Evolutionary conservation across 2,888 invertebrate genomes (phyloP), one percentile per base, ranked within the genome.

Genomic region (Ichneumoninae sp.): DNA sequence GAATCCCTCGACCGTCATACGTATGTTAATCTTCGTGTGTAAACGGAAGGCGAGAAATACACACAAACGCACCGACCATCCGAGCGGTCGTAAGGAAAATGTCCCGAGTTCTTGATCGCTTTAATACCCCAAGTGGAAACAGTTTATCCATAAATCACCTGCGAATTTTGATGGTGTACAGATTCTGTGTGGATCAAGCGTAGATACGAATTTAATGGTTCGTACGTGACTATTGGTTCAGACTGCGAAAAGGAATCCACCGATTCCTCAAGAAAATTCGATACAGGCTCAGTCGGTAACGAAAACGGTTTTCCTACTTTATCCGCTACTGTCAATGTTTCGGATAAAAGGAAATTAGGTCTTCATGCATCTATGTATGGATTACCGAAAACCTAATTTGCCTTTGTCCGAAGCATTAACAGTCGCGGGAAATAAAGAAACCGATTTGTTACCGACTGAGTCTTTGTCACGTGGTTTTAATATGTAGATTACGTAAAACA

Each of bases 1-100:
- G 26, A 22, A 26, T 57, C 47, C 62, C 44, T 30, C 30, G 7
- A n/a, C 26, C 26, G 4, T 47, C 60, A 26, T 54, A n/a, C 30
- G 60, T 72, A 72, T 60, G 60, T 72, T 72, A 72, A 72, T 60
- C 44, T 26, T n/a, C 57, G 60, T 74, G 74, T 47, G 74, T 10
- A 10, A 60, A 44, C n/a, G 74, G 47, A 47, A 13, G n/a, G n/a
- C 26, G 72, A 72, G 16, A 57, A 72, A 60, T 1, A 57, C 33
- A 62, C 47, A 33, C 62, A 16, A 2, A 57, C 44, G 4, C 44
- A 47, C 5, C 44, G 40, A 57, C 4, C 13, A n/a, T 52, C 26
- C 19, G 52, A 52, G 33, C 30, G 52, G 5, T 52, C 22, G 8
- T 22, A 54, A 22, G 54, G 54, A 22, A 54, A 54, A 22, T 54